These are phyloP conservation scores for Tupiocoris notatus DNA, from an alignment of 2,888 invertebrate genomes.

Conservation along the genomic window DNA sequence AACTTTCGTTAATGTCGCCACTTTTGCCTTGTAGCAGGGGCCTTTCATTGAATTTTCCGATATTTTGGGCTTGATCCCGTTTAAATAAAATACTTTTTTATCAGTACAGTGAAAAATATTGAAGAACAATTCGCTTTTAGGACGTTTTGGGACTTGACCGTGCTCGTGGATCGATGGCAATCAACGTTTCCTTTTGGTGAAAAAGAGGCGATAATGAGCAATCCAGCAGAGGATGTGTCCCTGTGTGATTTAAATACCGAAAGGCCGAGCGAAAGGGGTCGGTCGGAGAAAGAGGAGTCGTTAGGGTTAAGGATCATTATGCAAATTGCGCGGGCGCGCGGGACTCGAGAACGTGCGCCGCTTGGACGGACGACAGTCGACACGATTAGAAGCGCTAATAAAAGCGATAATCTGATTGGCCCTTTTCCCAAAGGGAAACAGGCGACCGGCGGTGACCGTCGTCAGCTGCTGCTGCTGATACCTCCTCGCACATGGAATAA, in stretches of 20 bases:
- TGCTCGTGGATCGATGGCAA: no score
- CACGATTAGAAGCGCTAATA: conserved; percentile 24
- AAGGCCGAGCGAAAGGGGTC: neutral
- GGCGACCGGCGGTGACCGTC: neutral
- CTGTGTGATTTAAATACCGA: neutral
- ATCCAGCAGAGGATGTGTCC: neutral
- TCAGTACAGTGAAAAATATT: no score
- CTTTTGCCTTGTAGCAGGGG: no score
- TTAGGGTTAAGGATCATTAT: conserved; percentile 41
- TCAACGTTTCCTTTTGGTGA: neutral
- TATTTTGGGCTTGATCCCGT: no score
- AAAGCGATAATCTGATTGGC: conserved; percentile 31
- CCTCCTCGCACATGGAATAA: neutral
- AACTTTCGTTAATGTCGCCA: no score
- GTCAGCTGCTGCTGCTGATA: neutral
- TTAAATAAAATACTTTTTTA: no score
- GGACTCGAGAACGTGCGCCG: conserved; percentile 33
- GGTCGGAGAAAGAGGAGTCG: conserved; percentile 28
- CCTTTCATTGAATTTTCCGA: no score
- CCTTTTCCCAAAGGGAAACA: neutral
- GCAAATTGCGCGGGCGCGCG: conserved; percentile 32
- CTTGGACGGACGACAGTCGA: neutral
- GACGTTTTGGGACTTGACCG: no score
- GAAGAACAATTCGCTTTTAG: no score
- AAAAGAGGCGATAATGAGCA: neutral